Percentiles rank a stretch among this genome's conserved stretches.
Conservation (phyloP, 2,888 invertebrate genomes). For the Bhutanitis thaidina region DNA sequence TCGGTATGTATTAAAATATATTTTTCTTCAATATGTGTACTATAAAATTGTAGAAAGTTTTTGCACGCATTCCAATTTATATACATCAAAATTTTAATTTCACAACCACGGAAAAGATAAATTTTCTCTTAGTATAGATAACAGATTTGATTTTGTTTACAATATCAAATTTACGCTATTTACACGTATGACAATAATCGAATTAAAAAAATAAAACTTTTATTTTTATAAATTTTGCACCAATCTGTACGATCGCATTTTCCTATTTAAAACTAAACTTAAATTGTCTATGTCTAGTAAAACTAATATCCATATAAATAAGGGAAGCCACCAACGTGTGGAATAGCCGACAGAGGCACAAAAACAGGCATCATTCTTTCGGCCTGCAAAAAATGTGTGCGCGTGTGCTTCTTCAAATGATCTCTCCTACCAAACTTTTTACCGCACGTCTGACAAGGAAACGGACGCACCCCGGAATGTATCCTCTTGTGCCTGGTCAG, state of each 20-base stretch:
- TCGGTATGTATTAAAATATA: conserved; percentile 3
- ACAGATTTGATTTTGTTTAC: conserved; percentile 2
- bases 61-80: conserved; percentile 12
- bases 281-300: not conserved
- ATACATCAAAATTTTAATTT: conserved; percentile 1
- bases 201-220: not conserved
- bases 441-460: conserved; percentile 91
- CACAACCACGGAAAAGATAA: not conserved
- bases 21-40: not conserved
- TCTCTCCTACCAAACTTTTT: conserved; percentile 97
- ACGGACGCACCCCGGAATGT: conserved; percentile 92
- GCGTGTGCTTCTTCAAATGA: conserved; percentile 95
- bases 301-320: conserved; percentile 79
- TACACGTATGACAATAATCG: not conserved
- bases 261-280: too few species aligned
- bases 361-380: conserved; percentile 82
- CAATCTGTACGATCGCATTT: too few species aligned
- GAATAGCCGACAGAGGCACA: conserved; percentile 78
- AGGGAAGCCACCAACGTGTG: conserved; percentile 58
- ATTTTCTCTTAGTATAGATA: conserved; percentile 10
- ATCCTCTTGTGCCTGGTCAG: conserved; percentile 94
- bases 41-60: not conserved
- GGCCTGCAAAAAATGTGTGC: conserved; percentile 87
- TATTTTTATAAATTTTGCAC: too few species aligned
- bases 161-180: conserved; percentile 1